Percentiles rank a stretch among this genome's conserved stretches.
Evolutionary conservation across 2,797 vertebrate genomes (phyloP).

Genomic region (Rhabdophis nuchalis): DNA sequence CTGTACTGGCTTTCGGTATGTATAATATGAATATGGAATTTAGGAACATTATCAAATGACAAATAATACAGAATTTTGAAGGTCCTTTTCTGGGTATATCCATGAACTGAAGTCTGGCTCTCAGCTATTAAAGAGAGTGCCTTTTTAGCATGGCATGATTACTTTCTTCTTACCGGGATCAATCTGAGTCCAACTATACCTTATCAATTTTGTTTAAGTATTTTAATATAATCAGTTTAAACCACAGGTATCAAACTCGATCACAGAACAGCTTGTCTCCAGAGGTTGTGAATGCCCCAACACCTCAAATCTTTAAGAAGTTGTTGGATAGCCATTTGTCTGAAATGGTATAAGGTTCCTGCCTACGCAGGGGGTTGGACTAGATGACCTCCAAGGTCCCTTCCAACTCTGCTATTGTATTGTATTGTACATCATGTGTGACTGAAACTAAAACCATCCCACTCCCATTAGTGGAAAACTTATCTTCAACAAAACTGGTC

Average conservation of each 20-base stretch:
- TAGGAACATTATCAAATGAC: neutral
- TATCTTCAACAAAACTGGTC: neutral
- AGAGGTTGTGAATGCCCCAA: no score
- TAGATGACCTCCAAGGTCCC: no score
- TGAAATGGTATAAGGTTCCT: no score
- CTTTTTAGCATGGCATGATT: neutral
- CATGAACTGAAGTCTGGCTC: neutral
- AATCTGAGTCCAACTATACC: neutral
- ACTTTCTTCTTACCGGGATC: neutral
- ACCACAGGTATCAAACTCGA: neutral
- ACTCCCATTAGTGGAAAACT: neutral
- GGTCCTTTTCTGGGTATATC: neutral
- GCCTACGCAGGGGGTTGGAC: no score
- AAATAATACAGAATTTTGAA: neutral
- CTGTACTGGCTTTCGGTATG: neutral
- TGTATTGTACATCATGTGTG: no score
- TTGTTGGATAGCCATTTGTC: no score
- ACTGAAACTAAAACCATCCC: neutral
- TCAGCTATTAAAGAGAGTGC: neutral
- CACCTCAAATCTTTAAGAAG: no score
- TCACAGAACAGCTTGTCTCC: no score
- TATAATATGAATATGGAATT: neutral
- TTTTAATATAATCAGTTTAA: neutral
- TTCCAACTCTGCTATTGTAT: no score
- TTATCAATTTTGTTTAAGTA: neutral